These are phyloP conservation scores for Limonius californicus DNA, from an alignment of 1,140 invertebrate species.

Conservation along the genomic window DNA sequence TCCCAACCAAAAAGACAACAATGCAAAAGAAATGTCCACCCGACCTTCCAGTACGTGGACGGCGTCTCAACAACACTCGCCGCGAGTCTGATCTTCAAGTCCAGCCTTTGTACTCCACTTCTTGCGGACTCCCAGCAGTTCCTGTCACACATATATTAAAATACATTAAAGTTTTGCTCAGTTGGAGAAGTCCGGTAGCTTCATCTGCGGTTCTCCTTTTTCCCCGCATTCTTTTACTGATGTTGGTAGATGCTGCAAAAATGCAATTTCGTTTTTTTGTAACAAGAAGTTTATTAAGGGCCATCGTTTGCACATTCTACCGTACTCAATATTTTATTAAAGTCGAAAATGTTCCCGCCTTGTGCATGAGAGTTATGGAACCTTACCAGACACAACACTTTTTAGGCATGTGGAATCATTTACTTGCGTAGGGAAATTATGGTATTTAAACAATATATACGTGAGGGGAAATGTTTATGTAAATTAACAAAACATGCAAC, in stretches of 20 bases:
- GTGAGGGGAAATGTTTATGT: too few relatives aligned
- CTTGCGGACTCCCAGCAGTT: conserved; percentile 23
- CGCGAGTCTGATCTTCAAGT: conserved; percentile 13
- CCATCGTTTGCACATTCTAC: too few relatives aligned
- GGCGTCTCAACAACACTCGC: conserved; percentile 13
- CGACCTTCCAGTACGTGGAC: conserved; percentile 22
- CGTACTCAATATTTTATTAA: too few relatives aligned
- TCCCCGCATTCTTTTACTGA: conserved; percentile 15
- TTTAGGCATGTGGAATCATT: too few relatives aligned
- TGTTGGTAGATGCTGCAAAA: conserved; percentile 1
- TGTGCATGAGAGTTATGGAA: too few relatives aligned
- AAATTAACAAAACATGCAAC: too few relatives aligned
- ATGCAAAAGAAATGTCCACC: conserved; percentile 21
- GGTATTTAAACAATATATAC: too few relatives aligned
- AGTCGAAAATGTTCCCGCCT: too few relatives aligned
- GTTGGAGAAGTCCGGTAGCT: conserved; percentile 19
- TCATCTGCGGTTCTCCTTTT: conserved; percentile 16
- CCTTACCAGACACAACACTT: too few relatives aligned
- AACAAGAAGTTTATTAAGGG: too few relatives aligned
- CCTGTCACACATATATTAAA: conserved; percentile 26
- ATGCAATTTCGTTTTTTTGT: background rate
- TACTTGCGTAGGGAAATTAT: too few relatives aligned
- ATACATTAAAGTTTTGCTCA: conserved; percentile 21
- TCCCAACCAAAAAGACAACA: conserved; percentile 17
- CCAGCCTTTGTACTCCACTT: conserved; percentile 23